phyloP scores from a whole-genome alignment of 2,888 invertebrate genomes.

The Tanaodytes sp. region DNA sequence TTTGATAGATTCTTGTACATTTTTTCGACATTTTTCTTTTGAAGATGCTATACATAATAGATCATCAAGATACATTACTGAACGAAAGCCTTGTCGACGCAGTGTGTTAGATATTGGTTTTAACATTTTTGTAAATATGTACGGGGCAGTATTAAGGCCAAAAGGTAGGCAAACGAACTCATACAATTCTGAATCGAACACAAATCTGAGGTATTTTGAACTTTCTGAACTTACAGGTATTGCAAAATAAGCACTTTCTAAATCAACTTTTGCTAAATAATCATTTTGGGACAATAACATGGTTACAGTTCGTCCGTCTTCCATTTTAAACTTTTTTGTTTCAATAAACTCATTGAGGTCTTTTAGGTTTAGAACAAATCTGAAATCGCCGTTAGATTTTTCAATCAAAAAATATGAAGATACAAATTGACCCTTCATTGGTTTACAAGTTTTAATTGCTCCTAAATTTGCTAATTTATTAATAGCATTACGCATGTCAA shows the following conservation, averaged over 20 bases:
- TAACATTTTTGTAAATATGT: constrained; percentile 17
- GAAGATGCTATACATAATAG: constrained; percentile 31
- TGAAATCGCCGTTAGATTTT: constrained; percentile 2
- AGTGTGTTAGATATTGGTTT: constrained; percentile 38
- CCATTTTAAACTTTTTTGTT: constrained; percentile 17
- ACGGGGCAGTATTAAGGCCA: constrained; percentile 44
- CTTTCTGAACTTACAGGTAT: constrained; percentile 22
- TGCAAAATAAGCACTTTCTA: constrained; percentile 40
- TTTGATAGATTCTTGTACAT: background rate
- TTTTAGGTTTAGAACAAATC: constrained; percentile 17
- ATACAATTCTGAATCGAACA: constrained; percentile 33
- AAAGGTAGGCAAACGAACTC: constrained; percentile 51
- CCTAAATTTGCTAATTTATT: background rate
- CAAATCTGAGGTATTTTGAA: constrained; percentile 45
- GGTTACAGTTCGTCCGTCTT: constrained; percentile 10
- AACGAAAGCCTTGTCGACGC: constrained; percentile 14
- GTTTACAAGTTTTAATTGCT: background rate
- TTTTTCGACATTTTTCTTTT: constrained; percentile 2
- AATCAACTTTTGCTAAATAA: constrained; percentile 17
- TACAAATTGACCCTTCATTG: background rate
- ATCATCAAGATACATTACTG: constrained; percentile 49
- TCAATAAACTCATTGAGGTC: constrained; percentile 7
- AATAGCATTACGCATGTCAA: background rate
- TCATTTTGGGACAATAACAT: background rate
- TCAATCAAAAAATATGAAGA: constrained; percentile 8